Evolutionary conservation across 2,113 vertebrate species (phyloP).

Genomic region (Amphiprion percula): DNA sequence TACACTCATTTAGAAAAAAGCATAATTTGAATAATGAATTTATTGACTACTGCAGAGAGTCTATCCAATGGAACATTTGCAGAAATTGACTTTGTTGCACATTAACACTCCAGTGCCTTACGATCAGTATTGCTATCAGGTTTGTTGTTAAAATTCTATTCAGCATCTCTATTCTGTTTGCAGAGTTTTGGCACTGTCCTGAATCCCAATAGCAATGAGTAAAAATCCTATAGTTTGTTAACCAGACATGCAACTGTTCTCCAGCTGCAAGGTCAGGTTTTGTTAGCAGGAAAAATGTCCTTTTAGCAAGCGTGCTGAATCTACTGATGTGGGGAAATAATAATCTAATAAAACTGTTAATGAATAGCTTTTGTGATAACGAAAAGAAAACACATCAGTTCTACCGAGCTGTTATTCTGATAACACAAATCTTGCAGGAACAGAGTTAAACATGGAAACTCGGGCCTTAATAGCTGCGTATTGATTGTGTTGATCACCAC

Average conservation of each 20-base stretch:
- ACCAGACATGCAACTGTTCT: constrained; percentile 16
- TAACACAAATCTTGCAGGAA: constrained; percentile 21
- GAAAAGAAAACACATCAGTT: constrained; percentile 16
- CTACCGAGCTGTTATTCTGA: not conserved
- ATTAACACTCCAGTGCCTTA: constrained; percentile 37
- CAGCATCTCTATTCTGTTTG: constrained; percentile 52
- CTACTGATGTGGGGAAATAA: constrained; percentile 2
- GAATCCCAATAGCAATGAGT: constrained; percentile 57
- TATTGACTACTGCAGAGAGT: constrained; percentile 33
- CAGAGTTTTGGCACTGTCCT: constrained; percentile 40
- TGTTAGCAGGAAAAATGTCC: constrained; percentile 3
- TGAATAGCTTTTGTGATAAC: constrained; percentile 21
- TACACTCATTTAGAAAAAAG: constrained; percentile 23
- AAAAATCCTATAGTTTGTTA: constrained; percentile 37
- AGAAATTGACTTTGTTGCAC: constrained; percentile 40
- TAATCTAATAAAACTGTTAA: not conserved
- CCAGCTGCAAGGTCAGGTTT: constrained; percentile 40
- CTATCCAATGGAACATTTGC: constrained; percentile 40
- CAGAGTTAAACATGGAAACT: not conserved
- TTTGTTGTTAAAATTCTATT: constrained; percentile 58
- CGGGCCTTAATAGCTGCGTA: constrained; percentile 1
- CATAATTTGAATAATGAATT: constrained; percentile 48
- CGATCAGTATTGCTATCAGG: constrained; percentile 45
- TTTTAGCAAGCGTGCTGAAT: not conserved
- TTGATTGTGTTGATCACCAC: constrained; percentile 11